A percentile compares a stretch with the other conserved stretches of the same genome.
These are phyloP conservation scores for Epinephelus fuscoguttatus DNA, from an alignment of 2,113 vertebrate genomes.

Conservation along the genomic window DNA sequence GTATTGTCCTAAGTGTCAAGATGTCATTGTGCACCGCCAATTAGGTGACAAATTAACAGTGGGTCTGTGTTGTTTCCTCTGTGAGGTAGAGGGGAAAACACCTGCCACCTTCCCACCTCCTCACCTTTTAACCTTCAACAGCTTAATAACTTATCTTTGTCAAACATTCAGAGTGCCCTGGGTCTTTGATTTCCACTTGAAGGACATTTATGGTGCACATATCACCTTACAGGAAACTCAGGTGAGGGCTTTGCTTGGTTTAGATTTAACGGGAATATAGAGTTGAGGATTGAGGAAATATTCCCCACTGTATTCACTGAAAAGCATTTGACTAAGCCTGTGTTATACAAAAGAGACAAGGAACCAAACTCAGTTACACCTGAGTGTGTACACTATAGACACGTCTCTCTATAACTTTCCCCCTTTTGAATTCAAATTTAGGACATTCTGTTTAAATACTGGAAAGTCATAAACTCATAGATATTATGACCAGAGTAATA, in stretches of 20 bases:
- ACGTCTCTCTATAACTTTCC: background rate
- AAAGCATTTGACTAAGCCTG: background rate
- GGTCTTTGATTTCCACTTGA: background rate
- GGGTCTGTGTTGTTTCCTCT: background rate
- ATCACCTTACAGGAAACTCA: background rate
- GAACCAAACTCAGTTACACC: background rate
- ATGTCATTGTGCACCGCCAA: background rate
- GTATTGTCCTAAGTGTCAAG: background rate
- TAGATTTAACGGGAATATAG: background rate
- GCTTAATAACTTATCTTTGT: slow-evolving; percentile 43
- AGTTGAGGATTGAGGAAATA: slow-evolving; percentile 17
- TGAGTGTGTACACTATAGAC: background rate
- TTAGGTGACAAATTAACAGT: slow-evolving; percentile 31
- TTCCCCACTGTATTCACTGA: background rate
- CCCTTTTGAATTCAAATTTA: background rate
- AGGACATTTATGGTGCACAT: slow-evolving; percentile 14
- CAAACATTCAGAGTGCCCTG: slow-evolving; percentile 47
- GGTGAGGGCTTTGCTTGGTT: slow-evolving; percentile 21
- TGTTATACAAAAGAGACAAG: background rate
- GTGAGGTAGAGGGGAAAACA: slow-evolving; percentile 17
- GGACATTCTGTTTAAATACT: background rate
- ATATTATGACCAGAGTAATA: background rate
- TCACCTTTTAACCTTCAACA: slow-evolving; percentile 31
- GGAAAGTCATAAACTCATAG: background rate
- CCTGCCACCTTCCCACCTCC: slow-evolving; percentile 41